phyloP scores from a whole-genome alignment of 2,888 invertebrate genomes.

The Scaptodrosophila latifasciaeformis region DNA sequence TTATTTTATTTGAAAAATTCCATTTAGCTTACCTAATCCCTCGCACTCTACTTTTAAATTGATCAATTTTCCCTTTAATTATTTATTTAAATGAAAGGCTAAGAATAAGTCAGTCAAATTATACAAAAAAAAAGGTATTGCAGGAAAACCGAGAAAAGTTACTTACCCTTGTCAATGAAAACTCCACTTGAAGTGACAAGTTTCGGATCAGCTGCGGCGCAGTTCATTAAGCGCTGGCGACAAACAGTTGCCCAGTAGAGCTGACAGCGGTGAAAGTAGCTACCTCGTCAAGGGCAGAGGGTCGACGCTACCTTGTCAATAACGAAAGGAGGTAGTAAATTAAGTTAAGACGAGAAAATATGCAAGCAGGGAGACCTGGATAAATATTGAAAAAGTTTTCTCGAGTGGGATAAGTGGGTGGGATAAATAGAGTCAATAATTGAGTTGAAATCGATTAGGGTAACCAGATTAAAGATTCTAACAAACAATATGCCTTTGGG shows the following conservation, averaged over 20 bases:
- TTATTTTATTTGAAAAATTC: too few relatives aligned
- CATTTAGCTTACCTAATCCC: too few relatives aligned
- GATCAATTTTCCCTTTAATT: too few relatives aligned
- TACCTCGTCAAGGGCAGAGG: constrained; percentile 12
- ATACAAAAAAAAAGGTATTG: constrained; percentile 2
- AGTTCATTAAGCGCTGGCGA: constrained; percentile 45
- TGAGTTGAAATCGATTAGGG: too few relatives aligned
- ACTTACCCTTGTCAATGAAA: constrained; percentile 35
- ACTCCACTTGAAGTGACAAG: not conserved
- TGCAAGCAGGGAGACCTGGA: not conserved
- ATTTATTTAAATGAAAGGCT: too few relatives aligned
- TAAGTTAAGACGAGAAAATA: constrained; percentile 37
- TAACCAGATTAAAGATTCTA: too few relatives aligned
- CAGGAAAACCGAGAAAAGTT: constrained; percentile 30
- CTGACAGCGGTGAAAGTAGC: constrained; percentile 34
- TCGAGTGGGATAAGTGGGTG: too few relatives aligned
- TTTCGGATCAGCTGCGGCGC: constrained; percentile 25
- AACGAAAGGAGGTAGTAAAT: constrained; percentile 33
- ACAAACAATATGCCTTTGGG: too few relatives aligned
- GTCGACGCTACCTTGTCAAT: not conserved
- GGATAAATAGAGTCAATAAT: too few relatives aligned
- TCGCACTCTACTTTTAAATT: too few relatives aligned
- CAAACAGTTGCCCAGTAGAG: constrained; percentile 23
- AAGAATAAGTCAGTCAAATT: too few relatives aligned
- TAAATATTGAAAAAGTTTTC: too few relatives aligned